Evolutionary conservation across 2,797 vertebrate genomes (phyloP).

Genomic region (Pseudochaenichthys georgianus): DNA sequence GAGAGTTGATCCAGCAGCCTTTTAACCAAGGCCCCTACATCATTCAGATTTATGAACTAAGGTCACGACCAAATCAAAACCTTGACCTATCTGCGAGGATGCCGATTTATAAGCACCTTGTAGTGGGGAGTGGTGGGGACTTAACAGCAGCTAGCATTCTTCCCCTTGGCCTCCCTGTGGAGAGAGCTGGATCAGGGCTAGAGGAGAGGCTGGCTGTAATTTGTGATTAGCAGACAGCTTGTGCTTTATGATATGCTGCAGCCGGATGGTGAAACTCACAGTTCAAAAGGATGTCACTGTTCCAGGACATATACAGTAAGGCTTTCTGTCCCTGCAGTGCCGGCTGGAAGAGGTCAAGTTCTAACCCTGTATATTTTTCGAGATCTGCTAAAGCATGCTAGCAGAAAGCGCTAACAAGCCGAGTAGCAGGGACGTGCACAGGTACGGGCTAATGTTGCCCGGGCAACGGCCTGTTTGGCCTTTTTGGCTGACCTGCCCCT

Average conservation of each 20-base stretch:
- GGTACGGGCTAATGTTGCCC: no score
- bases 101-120: conserved; percentile 85
- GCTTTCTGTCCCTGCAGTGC: conserved; percentile 34
- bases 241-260: conserved; percentile 72
- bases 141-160: conserved; percentile 77
- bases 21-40: conserved; percentile 83
- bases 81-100: conserved; percentile 84
- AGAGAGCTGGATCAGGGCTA: conserved; percentile 63
- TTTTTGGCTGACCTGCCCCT: no score
- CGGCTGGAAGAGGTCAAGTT: conserved; percentile 30
- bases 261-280: conserved; percentile 50
- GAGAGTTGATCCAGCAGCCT: conserved; percentile 75
- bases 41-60: conserved; percentile 87
- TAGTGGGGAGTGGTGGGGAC: conserved; percentile 67
- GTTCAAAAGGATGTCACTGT: conserved; percentile 62
- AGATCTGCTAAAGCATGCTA: conserved; percentile 34
- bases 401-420: conserved; percentile 15
- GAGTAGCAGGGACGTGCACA: background rate
- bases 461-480: no score
- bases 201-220: conserved; percentile 74
- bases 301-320: conserved; percentile 33
- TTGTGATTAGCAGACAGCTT: conserved; percentile 83
- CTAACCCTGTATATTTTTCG: conserved; percentile 11
- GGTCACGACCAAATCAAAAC: conserved; percentile 89
- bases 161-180: conserved; percentile 67